These are phyloP conservation scores for Tarsius wallacei DNA, from an alignment of 2,797 vertebrate species.

Conservation along the genomic window DNA sequence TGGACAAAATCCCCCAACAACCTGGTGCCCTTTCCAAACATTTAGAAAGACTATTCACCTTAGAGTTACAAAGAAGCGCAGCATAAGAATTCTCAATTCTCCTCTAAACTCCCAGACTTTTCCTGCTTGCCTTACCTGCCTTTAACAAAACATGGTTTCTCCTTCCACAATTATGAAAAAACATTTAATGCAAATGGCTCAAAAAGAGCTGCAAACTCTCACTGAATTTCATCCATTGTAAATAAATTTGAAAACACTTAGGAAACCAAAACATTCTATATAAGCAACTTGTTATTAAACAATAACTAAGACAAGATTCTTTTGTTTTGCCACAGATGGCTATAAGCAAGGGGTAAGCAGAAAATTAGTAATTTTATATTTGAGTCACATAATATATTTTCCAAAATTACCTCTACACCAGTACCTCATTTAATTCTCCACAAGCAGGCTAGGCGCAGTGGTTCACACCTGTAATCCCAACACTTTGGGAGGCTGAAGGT, in stretches of 20 bases:
- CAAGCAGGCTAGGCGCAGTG: neutral
- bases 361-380: neutral
- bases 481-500: no score
- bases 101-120: constrained; percentile 3
- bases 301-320: neutral
- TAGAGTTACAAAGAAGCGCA: neutral
- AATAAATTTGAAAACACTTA: neutral
- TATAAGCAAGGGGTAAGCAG: neutral
- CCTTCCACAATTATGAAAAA: neutral
- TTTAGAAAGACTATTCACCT: constrained; percentile 21
- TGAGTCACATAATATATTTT: constrained; percentile 15
- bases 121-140: neutral
- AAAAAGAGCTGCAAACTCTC: neutral
- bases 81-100: neutral
- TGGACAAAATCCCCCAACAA: neutral
- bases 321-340: neutral
- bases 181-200: neutral
- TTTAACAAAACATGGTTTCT: constrained; percentile 9
- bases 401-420: neutral
- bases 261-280: neutral
- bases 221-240: neutral
- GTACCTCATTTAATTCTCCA: constrained; percentile 18
- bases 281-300: neutral
- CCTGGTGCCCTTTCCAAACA: neutral
- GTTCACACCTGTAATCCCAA: no score